phyloP scores from a whole-genome alignment of 2,888 invertebrate species.

The Xanthorhoe spadicearia region DNA sequence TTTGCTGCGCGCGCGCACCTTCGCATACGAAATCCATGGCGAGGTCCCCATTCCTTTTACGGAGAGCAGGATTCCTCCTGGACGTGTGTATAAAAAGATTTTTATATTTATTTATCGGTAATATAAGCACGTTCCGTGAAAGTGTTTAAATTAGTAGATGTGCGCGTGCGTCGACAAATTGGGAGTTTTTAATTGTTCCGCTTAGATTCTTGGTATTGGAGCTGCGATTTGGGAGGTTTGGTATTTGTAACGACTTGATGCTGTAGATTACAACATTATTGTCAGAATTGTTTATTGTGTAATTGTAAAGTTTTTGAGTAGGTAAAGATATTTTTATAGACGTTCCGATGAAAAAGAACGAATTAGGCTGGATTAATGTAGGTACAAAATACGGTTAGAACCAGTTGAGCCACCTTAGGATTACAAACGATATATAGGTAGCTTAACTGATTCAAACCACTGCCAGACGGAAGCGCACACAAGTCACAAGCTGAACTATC shows the following conservation, averaged over 20 bases:
- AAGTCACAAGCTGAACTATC: background rate
- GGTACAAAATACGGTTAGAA: no score
- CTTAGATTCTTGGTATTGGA: conserved; percentile 19
- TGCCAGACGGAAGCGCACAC: no score
- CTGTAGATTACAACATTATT: background rate
- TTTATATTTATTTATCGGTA: conserved; percentile 78
- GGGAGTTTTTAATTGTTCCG: conserved; percentile 34
- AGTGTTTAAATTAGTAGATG: conserved; percentile 69
- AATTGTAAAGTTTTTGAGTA: background rate
- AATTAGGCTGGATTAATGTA: background rate
- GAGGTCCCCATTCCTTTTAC: conserved; percentile 76
- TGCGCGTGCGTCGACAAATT: conserved; percentile 52
- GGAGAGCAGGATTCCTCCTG: conserved; percentile 77
- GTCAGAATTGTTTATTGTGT: background rate
- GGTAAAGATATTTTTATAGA: background rate
- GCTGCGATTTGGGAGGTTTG: background rate
- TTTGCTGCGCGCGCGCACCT: conserved; percentile 67
- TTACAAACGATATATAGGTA: no score
- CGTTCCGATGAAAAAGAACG: background rate
- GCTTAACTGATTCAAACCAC: no score
- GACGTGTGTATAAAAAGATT: conserved; percentile 75
- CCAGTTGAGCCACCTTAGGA: no score
- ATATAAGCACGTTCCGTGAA: conserved; percentile 63
- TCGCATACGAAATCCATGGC: conserved; percentile 72
- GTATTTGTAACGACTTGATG: conserved; percentile 1